A percentile compares a stretch with the other conserved stretches of the same genome.
Evolutionary conservation across 1,140 invertebrate species (phyloP).

Genomic region (Orchestia grillus): DNA sequence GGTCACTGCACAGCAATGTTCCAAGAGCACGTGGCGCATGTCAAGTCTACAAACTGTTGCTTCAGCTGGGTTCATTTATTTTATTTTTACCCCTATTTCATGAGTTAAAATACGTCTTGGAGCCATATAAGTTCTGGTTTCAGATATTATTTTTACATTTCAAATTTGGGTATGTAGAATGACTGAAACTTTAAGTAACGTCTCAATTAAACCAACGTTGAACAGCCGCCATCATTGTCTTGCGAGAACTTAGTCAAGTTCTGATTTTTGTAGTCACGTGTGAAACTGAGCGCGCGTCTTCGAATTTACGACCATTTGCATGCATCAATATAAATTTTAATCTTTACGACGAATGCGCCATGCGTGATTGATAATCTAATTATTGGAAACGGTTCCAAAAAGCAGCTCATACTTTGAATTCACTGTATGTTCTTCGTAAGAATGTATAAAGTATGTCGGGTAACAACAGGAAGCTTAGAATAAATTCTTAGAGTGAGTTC

Average conservation of each 20-base stretch:
- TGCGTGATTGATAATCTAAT: too few relatives aligned
- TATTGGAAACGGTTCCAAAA: background rate
- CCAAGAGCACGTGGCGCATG: too few relatives aligned
- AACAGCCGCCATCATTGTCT: background rate
- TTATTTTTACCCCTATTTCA: background rate
- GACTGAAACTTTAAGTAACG: background rate
- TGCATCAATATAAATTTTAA: too few relatives aligned
- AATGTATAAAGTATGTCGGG: background rate
- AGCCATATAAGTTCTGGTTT: background rate
- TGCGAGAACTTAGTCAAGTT: too few relatives aligned
- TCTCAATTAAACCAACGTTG: background rate
- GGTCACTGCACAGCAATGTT: too few relatives aligned
- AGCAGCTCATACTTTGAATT: background rate
- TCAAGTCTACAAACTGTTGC: too few relatives aligned
- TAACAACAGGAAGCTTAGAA: background rate
- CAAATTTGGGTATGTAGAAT: background rate
- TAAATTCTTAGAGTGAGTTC: background rate
- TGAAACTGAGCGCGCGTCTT: too few relatives aligned
- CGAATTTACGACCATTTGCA: too few relatives aligned
- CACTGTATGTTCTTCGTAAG: background rate
- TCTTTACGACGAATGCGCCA: too few relatives aligned
- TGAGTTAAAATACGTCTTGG: too few relatives aligned
- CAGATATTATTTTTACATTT: background rate
- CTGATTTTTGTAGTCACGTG: too few relatives aligned
- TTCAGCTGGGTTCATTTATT: background rate